Conservation (phyloP, 2,888 invertebrate genomes). For the Callyntrura guangdongensis region DNA sequence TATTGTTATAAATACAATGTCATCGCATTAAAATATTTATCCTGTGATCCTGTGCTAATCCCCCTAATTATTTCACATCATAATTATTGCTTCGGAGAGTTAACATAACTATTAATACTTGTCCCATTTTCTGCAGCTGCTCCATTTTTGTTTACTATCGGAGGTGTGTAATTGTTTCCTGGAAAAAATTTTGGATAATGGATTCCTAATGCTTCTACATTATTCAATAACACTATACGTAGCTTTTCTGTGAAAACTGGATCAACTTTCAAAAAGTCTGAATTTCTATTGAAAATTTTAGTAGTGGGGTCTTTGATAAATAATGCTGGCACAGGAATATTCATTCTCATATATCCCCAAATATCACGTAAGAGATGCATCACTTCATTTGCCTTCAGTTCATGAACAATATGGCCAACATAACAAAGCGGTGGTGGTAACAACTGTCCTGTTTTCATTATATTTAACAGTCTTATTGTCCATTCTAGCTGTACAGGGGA, state of each 20-base stretch:
- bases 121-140: constrained; percentile 44
- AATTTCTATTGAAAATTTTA: constrained; percentile 90
- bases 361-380: constrained; percentile 93
- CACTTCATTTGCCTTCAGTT: constrained; percentile 91
- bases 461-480: constrained; percentile 90
- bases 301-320: constrained; percentile 89
- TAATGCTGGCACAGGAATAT: constrained; percentile 94
- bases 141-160: constrained; percentile 85
- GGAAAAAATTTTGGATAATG: constrained; percentile 92
- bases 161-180: constrained; percentile 39
- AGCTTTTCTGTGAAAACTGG: constrained; percentile 93
- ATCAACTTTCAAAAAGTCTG: constrained; percentile 90
- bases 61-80: too few species aligned
- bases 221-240: constrained; percentile 92
- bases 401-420: constrained; percentile 91
- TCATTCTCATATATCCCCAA: constrained; percentile 96
- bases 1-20: background rate
- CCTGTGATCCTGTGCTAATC: too few species aligned
- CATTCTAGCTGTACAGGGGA: constrained; percentile 86
- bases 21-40: background rate
- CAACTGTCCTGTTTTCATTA: constrained; percentile 94
- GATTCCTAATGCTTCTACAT: constrained; percentile 91
- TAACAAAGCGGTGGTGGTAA: constrained; percentile 93
- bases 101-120: constrained; percentile 13
- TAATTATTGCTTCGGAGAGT: constrained; percentile 40